phyloP scores from a whole-genome alignment of 2,113 vertebrate genomes.

The Rattus rattus region DNA sequence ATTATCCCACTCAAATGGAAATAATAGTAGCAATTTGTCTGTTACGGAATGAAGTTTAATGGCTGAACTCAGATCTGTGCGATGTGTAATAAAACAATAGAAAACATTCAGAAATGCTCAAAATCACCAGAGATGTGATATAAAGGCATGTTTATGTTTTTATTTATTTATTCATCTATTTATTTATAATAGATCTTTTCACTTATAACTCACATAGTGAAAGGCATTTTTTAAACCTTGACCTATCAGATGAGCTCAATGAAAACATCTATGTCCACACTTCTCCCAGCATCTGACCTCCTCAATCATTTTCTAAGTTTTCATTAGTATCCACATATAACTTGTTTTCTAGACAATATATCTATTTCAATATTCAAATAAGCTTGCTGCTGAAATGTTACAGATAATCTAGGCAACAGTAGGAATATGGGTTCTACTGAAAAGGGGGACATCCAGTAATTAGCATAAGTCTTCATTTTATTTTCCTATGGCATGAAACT shows the following conservation, averaged over 20 bases:
- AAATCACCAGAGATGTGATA: constrained; percentile 21
- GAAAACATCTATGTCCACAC: not conserved
- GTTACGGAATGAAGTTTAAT: constrained; percentile 62
- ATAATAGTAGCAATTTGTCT: constrained; percentile 69
- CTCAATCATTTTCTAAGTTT: constrained; percentile 44
- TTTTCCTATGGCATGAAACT: not conserved
- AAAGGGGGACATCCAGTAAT: not conserved
- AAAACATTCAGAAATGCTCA: constrained; percentile 68
- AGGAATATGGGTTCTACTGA: not conserved
- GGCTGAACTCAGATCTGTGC: constrained; percentile 56
- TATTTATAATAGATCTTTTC: not conserved
- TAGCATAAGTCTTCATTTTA: not conserved
- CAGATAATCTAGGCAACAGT: not conserved
- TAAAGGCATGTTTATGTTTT: not conserved
- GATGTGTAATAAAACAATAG: constrained; percentile 54
- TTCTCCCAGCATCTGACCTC: not conserved
- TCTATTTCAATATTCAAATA: constrained; percentile 48
- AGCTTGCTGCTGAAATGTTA: not conserved
- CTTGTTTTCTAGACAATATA: not conserved
- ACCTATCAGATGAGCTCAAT: constrained; percentile 55
- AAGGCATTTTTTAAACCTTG: constrained; percentile 43
- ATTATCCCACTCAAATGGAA: constrained; percentile 72
- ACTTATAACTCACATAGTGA: constrained; percentile 32
- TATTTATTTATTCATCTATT: not conserved
- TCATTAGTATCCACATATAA: constrained; percentile 15